A percentile compares a stretch with the other conserved stretches of the same genome.
Evolutionary conservation across 2,797 vertebrate species (phyloP).

Genomic region (Distichodus sexfasciatus): DNA sequence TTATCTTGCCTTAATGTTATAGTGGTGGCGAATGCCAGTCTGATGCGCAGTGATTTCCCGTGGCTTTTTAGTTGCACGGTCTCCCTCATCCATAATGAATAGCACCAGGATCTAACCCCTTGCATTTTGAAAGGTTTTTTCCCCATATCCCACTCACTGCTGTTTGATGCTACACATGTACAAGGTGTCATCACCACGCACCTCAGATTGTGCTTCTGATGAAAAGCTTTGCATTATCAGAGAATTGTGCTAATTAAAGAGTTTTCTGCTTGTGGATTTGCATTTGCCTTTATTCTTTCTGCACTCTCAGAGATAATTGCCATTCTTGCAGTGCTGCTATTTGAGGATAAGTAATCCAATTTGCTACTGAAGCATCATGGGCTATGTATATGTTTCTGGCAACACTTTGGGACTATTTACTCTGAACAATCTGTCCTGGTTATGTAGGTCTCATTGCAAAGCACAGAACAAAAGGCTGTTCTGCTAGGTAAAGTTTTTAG

Average conservation of each 20-base stretch:
- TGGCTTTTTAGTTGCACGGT: constrained; percentile 27
- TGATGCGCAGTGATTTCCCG: constrained; percentile 42
- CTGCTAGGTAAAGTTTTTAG: not conserved
- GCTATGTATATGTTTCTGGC: not conserved
- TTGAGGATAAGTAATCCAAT: constrained; percentile 6
- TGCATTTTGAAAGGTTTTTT: constrained; percentile 33
- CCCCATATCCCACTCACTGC: constrained; percentile 4
- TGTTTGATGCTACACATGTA: constrained; percentile 29
- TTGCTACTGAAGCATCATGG: not conserved
- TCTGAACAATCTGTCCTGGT: not conserved
- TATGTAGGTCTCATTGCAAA: not conserved
- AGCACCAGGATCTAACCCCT: constrained; percentile 29
- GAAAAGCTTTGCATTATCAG: constrained; percentile 17
- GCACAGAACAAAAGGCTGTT: not conserved
- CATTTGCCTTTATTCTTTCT: constrained; percentile 13
- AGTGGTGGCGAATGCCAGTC: constrained; percentile 25
- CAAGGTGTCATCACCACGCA: not conserved
- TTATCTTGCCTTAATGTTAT: not conserved
- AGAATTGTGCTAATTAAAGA: constrained; percentile 12
- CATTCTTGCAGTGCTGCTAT: not conserved
- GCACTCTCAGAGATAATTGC: not conserved
- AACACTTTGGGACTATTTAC: not conserved
- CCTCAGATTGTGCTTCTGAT: constrained; percentile 6
- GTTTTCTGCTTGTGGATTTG: constrained; percentile 5
- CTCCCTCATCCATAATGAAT: constrained; percentile 47